Percentiles rank a stretch among this genome's conserved stretches.
These are phyloP conservation scores for Stigmatopora argus DNA, from an alignment of 2,113 vertebrate genomes.

Conservation along the genomic window DNA sequence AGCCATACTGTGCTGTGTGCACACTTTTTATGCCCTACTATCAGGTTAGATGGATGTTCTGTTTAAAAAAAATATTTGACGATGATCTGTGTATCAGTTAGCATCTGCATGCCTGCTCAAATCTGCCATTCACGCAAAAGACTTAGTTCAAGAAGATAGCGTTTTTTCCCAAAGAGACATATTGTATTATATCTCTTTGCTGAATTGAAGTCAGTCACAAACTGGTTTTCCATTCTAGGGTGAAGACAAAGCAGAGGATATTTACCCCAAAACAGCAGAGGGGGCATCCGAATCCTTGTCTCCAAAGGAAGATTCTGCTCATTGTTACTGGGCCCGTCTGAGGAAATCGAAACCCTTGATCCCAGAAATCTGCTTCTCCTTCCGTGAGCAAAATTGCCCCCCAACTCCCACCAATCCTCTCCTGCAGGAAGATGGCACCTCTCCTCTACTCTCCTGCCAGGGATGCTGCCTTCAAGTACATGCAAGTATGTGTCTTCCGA, in stretches of 20 bases:
- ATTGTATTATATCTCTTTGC: neutral
- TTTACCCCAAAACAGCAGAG: conserved; percentile 1
- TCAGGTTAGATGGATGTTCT: conserved; percentile 72
- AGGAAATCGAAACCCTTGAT: conserved; percentile 79
- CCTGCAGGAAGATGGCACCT: conserved; percentile 89
- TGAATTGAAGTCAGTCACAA: neutral
- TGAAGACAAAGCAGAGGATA: conserved; percentile 74
- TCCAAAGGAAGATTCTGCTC: conserved; percentile 1
- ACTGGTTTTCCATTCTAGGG: conserved; percentile 56
- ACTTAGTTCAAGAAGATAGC: neutral
- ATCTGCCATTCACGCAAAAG: too few species aligned
- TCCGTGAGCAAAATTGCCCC: conserved; percentile 83
- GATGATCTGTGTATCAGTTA: neutral
- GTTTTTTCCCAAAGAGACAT: neutral
- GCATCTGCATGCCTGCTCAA: too few species aligned
- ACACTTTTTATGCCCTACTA: conserved; percentile 91
- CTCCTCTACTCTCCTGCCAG: conserved; percentile 83
- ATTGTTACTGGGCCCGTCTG: conserved; percentile 5
- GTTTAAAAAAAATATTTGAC: neutral
- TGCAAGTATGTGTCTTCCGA: conserved; percentile 80
- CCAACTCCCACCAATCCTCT: conserved; percentile 83
- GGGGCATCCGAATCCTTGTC: conserved; percentile 14
- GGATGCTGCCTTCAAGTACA: conserved; percentile 87
- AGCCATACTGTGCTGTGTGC: conserved; percentile 88
- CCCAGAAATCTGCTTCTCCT: conserved; percentile 95